These are phyloP conservation scores for Jacana jacana DNA, from an alignment of 2,113 vertebrate species.

Conservation along the genomic window DNA sequence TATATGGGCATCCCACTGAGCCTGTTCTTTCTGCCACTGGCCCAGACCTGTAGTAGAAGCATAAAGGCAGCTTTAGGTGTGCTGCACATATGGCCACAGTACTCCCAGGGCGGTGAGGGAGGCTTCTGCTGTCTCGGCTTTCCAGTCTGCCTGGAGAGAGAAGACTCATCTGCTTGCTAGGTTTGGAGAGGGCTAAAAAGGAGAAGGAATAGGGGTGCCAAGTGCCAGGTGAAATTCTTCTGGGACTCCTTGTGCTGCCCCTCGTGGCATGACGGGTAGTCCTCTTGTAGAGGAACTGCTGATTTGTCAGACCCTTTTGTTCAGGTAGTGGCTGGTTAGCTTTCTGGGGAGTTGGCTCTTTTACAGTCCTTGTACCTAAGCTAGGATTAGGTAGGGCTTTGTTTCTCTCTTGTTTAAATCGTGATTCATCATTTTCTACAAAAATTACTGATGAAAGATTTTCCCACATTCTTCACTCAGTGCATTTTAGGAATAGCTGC, in stretches of 20 bases:
- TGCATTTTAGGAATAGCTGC: conserved; percentile 21
- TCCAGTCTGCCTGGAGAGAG: background rate
- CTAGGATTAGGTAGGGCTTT: background rate
- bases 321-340: background rate
- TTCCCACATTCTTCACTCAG: background rate
- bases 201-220: background rate
- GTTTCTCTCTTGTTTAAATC: background rate
- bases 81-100: background rate
- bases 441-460: background rate
- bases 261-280: background rate
- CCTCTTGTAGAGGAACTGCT: background rate
- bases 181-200: background rate
- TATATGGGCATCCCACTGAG: rapidly evolving
- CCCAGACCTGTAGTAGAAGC: background rate
- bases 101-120: background rate
- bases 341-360: background rate
- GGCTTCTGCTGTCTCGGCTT: background rate
- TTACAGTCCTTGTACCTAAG: background rate
- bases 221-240: background rate
- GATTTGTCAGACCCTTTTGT: background rate
- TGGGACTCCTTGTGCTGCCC: background rate
- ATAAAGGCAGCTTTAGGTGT: background rate
- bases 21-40: background rate
- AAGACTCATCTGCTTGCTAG: background rate
- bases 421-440: background rate